Evolutionary conservation across 92 coral and sea anemone species (phyloP), one percentile per base, ranked within the genome.

Genomic region (Chrysogorgia sp.): DNA sequence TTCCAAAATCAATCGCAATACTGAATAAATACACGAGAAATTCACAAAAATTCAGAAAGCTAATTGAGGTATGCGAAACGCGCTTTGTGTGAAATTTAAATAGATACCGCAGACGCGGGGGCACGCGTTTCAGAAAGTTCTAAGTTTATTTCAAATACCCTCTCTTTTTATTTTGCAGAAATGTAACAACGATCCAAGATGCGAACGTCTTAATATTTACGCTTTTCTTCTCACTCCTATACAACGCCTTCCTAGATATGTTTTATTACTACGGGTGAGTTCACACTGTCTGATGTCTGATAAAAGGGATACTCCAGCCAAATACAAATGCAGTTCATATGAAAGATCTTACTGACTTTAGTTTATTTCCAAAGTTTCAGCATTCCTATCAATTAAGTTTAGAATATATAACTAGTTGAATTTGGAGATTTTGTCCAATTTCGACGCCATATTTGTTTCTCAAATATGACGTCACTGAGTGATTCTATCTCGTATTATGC

Each of bases 151-250:
- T 37, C 4, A 4, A 20, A 32, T 4, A 7, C 21, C 2, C 28
- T 33, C 17, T 13, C 19, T 49, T 12, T 57, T 58, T 57, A 2
- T 21, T 64, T 82, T 57, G 21, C 65, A 93, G 99, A 87, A 71
- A 76, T 96, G 99, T 63, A 85, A 89, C 40, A 67, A 64, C 40
- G 89, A 90, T 37, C 87, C 92, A 28, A 90, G 88, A 71, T 96
- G 99, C 58, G 92, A 89, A 58, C 92, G 97, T 17, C 88, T 96
- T 0, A 93, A 89, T 61, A 79, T 96, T 43, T 90, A 96, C 7
- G 96, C 99, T 21, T 96, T 89, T 77, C 87, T 96, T 2, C 92
- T 96, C 15, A 91, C 99, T 49, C 99, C 99, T 26, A 96, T 96
- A 31, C 99, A 96, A 79, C 87, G 99, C 49, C 83, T 91, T 4